Base-by-base conservation (phyloP, 2,797 vertebrate species). In the Leptoclinus maculatus region DNA sequence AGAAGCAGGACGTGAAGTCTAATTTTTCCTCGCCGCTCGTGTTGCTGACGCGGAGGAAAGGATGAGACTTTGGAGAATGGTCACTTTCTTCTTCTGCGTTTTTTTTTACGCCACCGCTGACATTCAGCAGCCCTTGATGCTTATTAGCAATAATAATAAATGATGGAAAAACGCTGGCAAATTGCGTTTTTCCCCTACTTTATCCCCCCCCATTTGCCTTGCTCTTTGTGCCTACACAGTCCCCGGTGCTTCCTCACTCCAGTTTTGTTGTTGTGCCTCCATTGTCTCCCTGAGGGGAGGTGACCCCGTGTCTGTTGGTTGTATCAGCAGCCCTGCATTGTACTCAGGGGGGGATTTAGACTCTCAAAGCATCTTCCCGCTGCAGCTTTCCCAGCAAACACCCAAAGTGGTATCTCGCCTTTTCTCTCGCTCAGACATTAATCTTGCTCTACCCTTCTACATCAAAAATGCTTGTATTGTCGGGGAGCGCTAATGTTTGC, bases 281-380 rank as follows among this genome's bases (percentile, higher is more conserved):
- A 94, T 95, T 95, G 93, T 94, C 91, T 94, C 91, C 90, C 87
- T 76, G 92, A 94, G 94, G 92, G 93, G 94, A 95, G 94, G 92
- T 95, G 95, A 96, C 95, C 95, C 93, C 91, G 85, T 96, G 95
- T 95, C 93, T 95, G 90, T 86, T 85, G 89, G 92, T 95, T 95
- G 94, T 96, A 95, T 95, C 93, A 93, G 93, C 90, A 91, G 92
- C 92, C 90, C 90, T 86, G 93, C 93, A 94, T 95, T 95, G 94
- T 95, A 91, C 92, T 94, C 86, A 54, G 88, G 93, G 93, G 90
- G 91, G 94, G 95, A 95, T 95, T 96, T 95, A 95, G 93, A 90
- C 94, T 93, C 94, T 95, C 93, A 94, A 95, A 95, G 93, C 95
- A 95, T 95, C 95, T 94, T 89, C 93, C 86, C 88, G 91, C 91